phyloP scores from a whole-genome alignment of 2,113 vertebrate species.

The Pitta sordida region DNA sequence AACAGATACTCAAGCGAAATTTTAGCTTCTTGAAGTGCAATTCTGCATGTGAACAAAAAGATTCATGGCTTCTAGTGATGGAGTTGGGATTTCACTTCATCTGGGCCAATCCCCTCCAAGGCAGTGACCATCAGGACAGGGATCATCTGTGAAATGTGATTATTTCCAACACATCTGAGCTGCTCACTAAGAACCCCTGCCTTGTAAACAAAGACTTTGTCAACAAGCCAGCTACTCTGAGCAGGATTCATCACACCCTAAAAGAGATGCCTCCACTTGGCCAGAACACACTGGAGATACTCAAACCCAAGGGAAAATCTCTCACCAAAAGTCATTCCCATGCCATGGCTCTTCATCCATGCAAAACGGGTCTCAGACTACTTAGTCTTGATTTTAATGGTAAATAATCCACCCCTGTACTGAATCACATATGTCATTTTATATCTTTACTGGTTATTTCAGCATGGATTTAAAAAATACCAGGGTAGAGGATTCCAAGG shows the following conservation, averaged over 20 bases:
- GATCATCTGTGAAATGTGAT: neutral
- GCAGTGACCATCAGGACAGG: neutral
- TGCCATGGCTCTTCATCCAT: rapidly evolving
- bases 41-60: neutral
- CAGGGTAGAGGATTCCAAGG: neutral
- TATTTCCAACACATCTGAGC: neutral
- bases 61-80: neutral
- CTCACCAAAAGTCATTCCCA: neutral
- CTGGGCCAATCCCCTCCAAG: neutral
- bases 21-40: neutral
- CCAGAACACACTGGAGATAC: neutral
- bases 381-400: neutral
- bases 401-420: neutral
- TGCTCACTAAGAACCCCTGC: neutral
- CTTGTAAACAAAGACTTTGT: neutral
- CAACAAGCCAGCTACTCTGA: neutral
- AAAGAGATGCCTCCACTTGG: neutral
- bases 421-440: neutral
- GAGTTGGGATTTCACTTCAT: neutral
- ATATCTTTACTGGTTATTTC: neutral
- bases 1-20: neutral
- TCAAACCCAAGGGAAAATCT: neutral
- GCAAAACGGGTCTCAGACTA: neutral
- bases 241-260: neutral
- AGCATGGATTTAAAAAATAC: neutral